Evolutionary conservation across 2,888 invertebrate genomes (phyloP), one percentile per base, ranked within the genome.

Genomic region (Leptopilina drosophilae): DNA sequence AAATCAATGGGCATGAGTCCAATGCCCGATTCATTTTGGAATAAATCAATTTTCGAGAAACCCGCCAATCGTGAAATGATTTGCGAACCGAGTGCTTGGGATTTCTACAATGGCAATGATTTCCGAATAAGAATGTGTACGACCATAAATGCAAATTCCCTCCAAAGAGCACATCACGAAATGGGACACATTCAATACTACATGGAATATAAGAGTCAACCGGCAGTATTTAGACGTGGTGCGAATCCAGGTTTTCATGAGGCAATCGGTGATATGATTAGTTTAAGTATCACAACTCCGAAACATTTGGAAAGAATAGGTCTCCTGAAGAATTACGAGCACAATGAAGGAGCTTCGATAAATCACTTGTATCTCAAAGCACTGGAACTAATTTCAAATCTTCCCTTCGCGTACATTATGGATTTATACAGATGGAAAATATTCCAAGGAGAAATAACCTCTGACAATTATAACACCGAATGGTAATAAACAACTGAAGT

Each of bases 61-160:
- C 97, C 97, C 0, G 91, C 91, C 0, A 95, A 95, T 87, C 89
- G 93, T 20, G 95, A 97, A 14, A 93, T 97, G 26, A 93, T 96
- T 0, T 98, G 98, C 87, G 96, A 97, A 87, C 97, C 97, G 0
- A 96, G 96, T 0, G 97, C 97, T 77, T 97, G 97, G 96, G 97
- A 98, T 91, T 97, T 98, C 88, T 96, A 94, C 87, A 94, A 96
- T 84, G 94, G 94, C n/a, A 93, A 96, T 88, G 97, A 98, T 90
- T 97, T 97, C 89, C 94, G 95, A 91, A 95, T 96, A 89, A 96
- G 95, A 92, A 95, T 95, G 91, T 96, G 96, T 90, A 94, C 95
- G 1, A 92, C 93, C 85, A 91, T 95, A 66, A 94, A 94, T 87
- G 94, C 94, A 90, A 94, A 94, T 84, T 90, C 93, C 78, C 83